Conservation (phyloP, 2,113 vertebrate genomes). For the Calyptommatus sinebrachiatus region DNA sequence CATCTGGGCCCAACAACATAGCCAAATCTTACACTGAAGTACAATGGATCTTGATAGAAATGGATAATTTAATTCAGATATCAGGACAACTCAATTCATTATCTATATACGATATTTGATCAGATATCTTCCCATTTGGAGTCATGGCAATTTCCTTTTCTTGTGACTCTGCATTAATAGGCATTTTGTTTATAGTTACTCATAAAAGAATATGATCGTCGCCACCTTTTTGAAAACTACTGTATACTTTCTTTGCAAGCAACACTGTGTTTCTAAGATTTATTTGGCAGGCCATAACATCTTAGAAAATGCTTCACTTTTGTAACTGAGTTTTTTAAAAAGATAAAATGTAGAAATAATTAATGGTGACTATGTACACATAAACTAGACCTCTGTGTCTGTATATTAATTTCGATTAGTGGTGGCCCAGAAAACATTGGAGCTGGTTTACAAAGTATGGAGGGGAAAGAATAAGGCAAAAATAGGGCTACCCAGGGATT, state of each 20-base stretch:
- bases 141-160: neutral
- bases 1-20: no score
- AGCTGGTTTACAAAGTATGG: conserved; percentile 34
- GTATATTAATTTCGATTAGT: conserved; percentile 50
- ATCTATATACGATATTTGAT: no score
- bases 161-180: neutral
- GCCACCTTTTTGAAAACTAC: accelerated
- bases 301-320: neutral
- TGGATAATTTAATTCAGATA: neutral
- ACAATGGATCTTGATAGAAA: neutral
- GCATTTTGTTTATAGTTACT: neutral
- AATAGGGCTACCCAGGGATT: conserved; percentile 52
- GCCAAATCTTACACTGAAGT: no score
- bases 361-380: conserved; percentile 13
- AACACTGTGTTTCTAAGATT: neutral
- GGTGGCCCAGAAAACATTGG: conserved; percentile 39
- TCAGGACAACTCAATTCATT: neutral
- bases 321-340: neutral
- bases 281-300: neutral
- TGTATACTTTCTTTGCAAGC: neutral
- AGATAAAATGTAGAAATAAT: conserved; percentile 16
- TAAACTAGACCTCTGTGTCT: conserved; percentile 9
- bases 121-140: neutral
- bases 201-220: neutral
- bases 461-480: conserved; percentile 29